A percentile compares a stretch with the other conserved stretches of the same genome.
These are phyloP conservation scores for Zelleria hepariella DNA, from an alignment of 2,888 invertebrate genomes.

Conservation along the genomic window DNA sequence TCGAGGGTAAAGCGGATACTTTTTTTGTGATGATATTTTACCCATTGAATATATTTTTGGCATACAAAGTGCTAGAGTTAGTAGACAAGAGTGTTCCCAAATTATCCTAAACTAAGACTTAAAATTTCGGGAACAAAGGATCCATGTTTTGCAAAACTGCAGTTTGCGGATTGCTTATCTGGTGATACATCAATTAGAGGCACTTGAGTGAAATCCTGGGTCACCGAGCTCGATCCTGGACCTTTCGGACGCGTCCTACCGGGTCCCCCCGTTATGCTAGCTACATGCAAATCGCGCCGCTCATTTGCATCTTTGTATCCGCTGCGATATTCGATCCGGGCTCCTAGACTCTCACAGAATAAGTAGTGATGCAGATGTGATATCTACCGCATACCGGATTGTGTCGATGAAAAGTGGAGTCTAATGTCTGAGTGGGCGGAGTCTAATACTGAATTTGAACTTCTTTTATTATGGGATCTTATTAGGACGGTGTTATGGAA, in stretches of 20 bases:
- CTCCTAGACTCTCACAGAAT: not conserved
- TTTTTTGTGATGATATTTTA: too few relatives aligned
- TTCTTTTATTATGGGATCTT: too few relatives aligned
- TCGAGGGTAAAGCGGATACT: too few relatives aligned
- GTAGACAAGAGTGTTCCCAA: too few relatives aligned
- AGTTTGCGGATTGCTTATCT: not conserved
- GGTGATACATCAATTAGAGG: not conserved
- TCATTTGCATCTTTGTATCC: constrained; percentile 3
- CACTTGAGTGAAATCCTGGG: not conserved
- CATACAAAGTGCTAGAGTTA: too few relatives aligned
- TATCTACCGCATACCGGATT: not conserved
- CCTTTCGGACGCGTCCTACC: not conserved
- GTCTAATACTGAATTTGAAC: too few relatives aligned
- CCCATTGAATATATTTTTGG: too few relatives aligned
- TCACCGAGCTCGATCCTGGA: not conserved
- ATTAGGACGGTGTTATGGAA: too few relatives aligned
- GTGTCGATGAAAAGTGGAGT: too few relatives aligned
- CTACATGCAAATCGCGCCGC: constrained; percentile 2
- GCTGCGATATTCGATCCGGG: constrained; percentile 3
- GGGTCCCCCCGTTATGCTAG: not conserved
- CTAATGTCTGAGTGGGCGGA: too few relatives aligned
- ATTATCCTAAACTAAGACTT: too few relatives aligned
- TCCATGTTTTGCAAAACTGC: not conserved
- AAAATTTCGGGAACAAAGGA: not conserved
- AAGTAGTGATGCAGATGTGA: not conserved